Base-by-base conservation (phyloP, 2,888 invertebrate genomes). In the Dorcus hopei region DNA sequence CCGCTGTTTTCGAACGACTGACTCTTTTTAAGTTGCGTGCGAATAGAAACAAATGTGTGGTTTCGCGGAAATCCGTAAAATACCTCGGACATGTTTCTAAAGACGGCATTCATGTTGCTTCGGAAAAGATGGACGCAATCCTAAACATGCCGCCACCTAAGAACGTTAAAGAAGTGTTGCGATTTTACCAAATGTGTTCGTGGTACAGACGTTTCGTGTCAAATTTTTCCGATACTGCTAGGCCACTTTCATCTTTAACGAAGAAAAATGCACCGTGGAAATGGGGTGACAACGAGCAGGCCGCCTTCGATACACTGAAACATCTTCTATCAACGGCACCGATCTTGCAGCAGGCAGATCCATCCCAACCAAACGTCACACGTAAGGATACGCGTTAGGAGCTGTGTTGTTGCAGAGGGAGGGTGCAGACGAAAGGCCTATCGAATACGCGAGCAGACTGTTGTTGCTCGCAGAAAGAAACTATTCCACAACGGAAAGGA, bases 31-130 rank as follows among this genome's bases (percentile, higher is more conserved):
- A 62, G 33, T 56, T 71, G 3, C 42, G 59, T 3, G 41, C 58
- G 5, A 66, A 69, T 42, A 57, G 66, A 5, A 39, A 48, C 16
- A 72, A 72, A 53, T 69, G 66, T 56, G 9, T 19, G 3, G 69
- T 72, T 47, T 54, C 43, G 8, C 42, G 64, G 9, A 9, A 45
- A 1, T 11, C 9, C 7, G 59, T 67, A 3, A 57, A 59, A 4
- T 71, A 65, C 43, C 56, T 70, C 40, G 69, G 66, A 52, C 14
- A 14, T 14, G 14, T 14, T 14, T 14, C 14, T 14, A 14, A 14
- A 14, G 14, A 53, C 1, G 59, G 64, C 40, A 57, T 59, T 26
- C 33, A 42, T 38, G 50, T 49, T 16, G 59, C 64, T 39, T 57
- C 51, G 4, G 58, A 50, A 9, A 62, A 61, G 42, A 47, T 51